Base-by-base conservation (phyloP, 2,797 vertebrate genomes). In the Hephaestus fuliginosus region DNA sequence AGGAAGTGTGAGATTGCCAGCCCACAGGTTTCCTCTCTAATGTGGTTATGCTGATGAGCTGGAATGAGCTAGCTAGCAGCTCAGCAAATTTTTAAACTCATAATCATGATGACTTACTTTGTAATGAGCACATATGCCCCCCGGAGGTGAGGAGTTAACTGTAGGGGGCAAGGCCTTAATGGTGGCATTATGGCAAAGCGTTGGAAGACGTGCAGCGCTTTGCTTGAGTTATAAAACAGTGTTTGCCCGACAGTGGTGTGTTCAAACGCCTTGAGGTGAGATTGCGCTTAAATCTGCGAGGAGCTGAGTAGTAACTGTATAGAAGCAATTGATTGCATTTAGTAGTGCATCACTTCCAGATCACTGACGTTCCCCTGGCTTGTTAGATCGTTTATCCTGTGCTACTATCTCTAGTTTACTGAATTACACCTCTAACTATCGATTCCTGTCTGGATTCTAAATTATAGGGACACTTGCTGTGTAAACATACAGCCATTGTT, bases 11-110 rank as follows among this genome's bases (percentile, higher is more conserved):
- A 91, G 86, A 92, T 93, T 93, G 91, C 91, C 91, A 92, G 91
- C 91, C 91, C 91, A 93, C 93, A 92, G 92, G 88, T 93, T 93
- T 88, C 74, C 83, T 81, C 88, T 80, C 85, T 95, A 94, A 95
- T 94, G 91, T 81, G 86, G 92, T 95, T 95, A 95, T 94, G 92
- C 93, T 95, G 92, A 95, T 95, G 94, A 94, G 89, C 86, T 88
- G 84, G 84, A 92, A 92, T 93, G 88, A 91, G 90, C 85, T 83
- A 85, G 89, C 85, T 87, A 91, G 92, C 83, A 77, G 91, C 90
- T 95, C 93, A 94, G 94, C 95, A 93, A 81, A 93, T 91, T 93
- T 92, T 92, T 89, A 91, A 93, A 93, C 92, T 93, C 91, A 94
- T 94, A 94, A 94, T 94, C 91, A 93, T 90, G 90, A 95, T 93